Conservation (phyloP, 2,888 invertebrate species). For the Phortica okadai region DNA sequence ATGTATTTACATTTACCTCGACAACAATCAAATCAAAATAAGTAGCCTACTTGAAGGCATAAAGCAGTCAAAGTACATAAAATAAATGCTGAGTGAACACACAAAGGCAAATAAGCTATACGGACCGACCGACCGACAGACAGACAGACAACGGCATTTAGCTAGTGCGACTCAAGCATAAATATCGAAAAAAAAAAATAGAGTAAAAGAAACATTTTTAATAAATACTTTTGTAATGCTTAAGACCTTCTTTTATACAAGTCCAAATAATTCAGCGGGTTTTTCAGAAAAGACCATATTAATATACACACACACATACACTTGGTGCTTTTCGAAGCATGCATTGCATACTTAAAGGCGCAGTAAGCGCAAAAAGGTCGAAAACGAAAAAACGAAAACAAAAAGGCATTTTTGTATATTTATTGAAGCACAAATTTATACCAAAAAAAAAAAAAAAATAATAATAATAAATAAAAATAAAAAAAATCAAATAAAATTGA, state of each 20-base stretch:
- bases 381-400: neutral
- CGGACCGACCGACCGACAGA: neutral
- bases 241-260: no score
- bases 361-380: neutral
- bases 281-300: no score
- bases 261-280: no score
- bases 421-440: neutral
- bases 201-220: neutral
- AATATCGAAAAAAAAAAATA: neutral
- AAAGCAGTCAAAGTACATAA: neutral
- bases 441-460: no score
- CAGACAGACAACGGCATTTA: neutral
- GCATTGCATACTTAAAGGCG: no score
- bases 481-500: no score
- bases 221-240: neutral
- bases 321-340: no score
- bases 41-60: conserved; percentile 1
- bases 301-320: no score
- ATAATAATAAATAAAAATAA: no score
- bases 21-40: conserved; percentile 13
- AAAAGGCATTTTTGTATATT: neutral
- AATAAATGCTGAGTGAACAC: neutral
- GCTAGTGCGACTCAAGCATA: no score
- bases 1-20: conserved; percentile 5
- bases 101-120: neutral